Evolutionary conservation across 2,888 invertebrate species (phyloP).

Genomic region (Lycophotia porphyrea): DNA sequence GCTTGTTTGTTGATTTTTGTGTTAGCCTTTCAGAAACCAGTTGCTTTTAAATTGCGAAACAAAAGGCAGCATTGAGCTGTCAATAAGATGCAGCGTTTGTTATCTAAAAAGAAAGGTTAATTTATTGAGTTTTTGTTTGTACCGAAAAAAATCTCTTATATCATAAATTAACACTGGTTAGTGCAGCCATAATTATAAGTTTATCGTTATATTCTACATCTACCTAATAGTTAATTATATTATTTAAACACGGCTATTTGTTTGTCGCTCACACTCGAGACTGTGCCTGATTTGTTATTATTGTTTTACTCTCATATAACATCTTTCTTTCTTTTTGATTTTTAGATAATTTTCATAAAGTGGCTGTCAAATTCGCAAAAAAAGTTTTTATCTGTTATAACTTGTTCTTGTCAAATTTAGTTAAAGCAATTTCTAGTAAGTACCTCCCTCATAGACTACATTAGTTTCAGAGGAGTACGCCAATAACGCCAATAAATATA

Average conservation of each 20-base stretch:
- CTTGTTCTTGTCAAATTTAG: not conserved
- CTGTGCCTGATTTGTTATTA: constrained; percentile 26
- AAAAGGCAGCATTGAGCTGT: not conserved
- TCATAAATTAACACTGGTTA: constrained; percentile 6
- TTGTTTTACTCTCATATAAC: constrained; percentile 28
- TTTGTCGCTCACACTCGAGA: constrained; percentile 20
- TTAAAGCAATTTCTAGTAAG: not conserved
- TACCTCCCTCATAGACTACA: not conserved
- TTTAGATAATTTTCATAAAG: not conserved
- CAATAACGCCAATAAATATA: constrained; percentile 2
- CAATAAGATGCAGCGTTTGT: not conserved
- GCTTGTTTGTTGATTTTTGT: not conserved
- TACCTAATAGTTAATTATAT: constrained; percentile 22
- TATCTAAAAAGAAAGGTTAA: not conserved
- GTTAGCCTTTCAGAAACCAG: not conserved
- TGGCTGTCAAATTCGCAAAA: not conserved
- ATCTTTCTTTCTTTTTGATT: not conserved
- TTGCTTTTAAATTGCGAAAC: not conserved
- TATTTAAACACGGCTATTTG: constrained; percentile 41
- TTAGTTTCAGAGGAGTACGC: constrained; percentile 12
- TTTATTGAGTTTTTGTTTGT: not conserved
- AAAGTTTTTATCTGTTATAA: not conserved
- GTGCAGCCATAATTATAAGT: constrained; percentile 30
- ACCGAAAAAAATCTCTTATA: not conserved
- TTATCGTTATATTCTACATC: constrained; percentile 30